These are phyloP conservation scores for Ariolimax columbianus DNA, from an alignment of 2,888 invertebrate genomes.

Conservation along the genomic window DNA sequence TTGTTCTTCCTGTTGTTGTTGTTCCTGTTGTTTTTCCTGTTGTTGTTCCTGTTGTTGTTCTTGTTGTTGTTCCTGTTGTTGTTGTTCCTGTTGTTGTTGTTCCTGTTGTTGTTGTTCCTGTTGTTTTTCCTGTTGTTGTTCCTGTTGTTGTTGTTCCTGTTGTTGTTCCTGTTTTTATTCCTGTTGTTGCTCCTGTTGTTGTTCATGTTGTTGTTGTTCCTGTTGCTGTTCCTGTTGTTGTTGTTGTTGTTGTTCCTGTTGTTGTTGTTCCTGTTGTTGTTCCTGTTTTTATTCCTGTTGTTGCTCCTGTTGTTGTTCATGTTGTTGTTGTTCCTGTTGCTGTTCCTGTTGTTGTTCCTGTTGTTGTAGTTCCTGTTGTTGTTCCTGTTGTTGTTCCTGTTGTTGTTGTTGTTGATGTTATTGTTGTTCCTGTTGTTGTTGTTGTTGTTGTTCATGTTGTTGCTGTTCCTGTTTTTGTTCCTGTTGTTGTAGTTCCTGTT, in stretches of 20 bases:
- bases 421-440: neutral
- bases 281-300: neutral
- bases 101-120: neutral
- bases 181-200: neutral
- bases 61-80: neutral
- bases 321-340: neutral
- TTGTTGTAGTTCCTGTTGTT: neutral
- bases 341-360: neutral
- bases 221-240: neutral
- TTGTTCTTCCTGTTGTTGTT: neutral
- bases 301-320: neutral
- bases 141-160: neutral
- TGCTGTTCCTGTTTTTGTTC: no score
- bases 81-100: conserved; percentile 4
- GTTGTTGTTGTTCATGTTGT: neutral
- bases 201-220: neutral
- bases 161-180: neutral
- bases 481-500: neutral
- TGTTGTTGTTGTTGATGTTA: neutral
- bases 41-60: neutral
- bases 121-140: neutral
- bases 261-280: neutral
- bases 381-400: neutral
- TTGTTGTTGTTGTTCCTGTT: no score
- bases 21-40: neutral